A percentile compares a stretch with the other conserved stretches of the same genome.
Conservation (phyloP, 2,113 vertebrate genomes). For the Echinops telfairi region DNA sequence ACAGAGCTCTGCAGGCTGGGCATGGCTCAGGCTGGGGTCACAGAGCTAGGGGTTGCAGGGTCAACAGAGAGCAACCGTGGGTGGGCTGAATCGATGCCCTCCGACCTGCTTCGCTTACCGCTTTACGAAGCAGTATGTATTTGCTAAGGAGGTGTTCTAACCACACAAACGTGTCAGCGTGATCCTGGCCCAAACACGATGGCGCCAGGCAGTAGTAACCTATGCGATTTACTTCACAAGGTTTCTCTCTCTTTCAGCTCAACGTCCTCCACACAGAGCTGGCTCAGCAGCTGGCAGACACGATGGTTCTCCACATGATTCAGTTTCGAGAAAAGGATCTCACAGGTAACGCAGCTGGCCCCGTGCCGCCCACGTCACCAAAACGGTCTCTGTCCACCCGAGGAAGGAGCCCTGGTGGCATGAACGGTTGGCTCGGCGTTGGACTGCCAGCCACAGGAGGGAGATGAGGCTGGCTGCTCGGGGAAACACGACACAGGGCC, state of each 20-base stretch:
- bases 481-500: too few relatives aligned
- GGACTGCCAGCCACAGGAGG: too few relatives aligned
- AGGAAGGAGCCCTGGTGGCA: too few relatives aligned
- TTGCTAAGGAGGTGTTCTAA: not conserved
- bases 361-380: too few relatives aligned
- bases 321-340: constrained; percentile 98
- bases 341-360: constrained; percentile 90
- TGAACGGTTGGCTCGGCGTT: too few relatives aligned
- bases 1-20: not conserved
- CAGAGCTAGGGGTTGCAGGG: not conserved
- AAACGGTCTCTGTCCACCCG: too few relatives aligned
- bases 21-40: not conserved
- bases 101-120: not conserved
- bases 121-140: not conserved
- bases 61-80: not conserved
- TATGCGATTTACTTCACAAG: not conserved
- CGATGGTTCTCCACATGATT: constrained; percentile 97
- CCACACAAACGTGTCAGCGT: not conserved
- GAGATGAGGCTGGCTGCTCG: too few relatives aligned
- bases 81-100: not conserved
- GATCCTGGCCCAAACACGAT: not conserved
- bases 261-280: constrained; percentile 95
- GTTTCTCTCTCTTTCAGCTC: constrained; percentile 89
- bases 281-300: constrained; percentile 96
- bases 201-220: too few relatives aligned